phyloP scores from a whole-genome alignment of 2,113 vertebrate genomes.

The Microtus montanus region DNA sequence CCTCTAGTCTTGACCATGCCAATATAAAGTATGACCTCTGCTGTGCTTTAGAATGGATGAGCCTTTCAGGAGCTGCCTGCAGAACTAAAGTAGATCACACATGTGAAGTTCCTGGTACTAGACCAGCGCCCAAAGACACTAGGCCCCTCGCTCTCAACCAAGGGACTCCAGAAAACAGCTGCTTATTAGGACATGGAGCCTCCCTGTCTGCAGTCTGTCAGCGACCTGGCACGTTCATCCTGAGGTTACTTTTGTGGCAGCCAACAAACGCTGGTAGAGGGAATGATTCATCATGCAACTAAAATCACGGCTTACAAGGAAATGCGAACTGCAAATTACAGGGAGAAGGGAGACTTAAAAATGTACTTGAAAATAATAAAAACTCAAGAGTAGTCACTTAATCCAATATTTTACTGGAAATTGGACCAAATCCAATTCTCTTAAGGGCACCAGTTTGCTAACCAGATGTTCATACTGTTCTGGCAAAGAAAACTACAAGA shows the following conservation, averaged over 20 bases:
- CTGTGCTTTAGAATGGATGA: neutral
- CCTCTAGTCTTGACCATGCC: neutral
- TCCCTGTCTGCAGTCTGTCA: constrained; percentile 68
- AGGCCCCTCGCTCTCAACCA: constrained; percentile 16
- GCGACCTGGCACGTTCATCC: constrained; percentile 74
- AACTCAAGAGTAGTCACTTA: constrained; percentile 79
- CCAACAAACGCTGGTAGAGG: constrained; percentile 67
- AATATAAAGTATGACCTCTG: constrained; percentile 19
- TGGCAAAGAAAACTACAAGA: constrained; percentile 74
- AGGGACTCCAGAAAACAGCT: constrained; percentile 18
- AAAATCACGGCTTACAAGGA: constrained; percentile 74
- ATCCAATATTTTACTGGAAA: constrained; percentile 78
- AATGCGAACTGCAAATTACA: constrained; percentile 77
- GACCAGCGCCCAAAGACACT: neutral
- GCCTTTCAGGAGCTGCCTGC: neutral
- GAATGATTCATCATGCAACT: constrained; percentile 72
- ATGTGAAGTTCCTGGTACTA: neutral
- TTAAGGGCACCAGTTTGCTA: constrained; percentile 78
- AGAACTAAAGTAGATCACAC: neutral
- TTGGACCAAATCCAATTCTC: constrained; percentile 71
- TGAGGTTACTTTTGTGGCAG: constrained; percentile 67
- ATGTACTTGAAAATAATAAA: constrained; percentile 79
- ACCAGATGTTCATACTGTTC: constrained; percentile 77
- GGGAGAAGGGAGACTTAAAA: constrained; percentile 68
- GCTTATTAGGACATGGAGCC: constrained; percentile 69